phyloP scores from a whole-genome alignment of 2,113 vertebrate species.

The Epinephelus lanceolatus region DNA sequence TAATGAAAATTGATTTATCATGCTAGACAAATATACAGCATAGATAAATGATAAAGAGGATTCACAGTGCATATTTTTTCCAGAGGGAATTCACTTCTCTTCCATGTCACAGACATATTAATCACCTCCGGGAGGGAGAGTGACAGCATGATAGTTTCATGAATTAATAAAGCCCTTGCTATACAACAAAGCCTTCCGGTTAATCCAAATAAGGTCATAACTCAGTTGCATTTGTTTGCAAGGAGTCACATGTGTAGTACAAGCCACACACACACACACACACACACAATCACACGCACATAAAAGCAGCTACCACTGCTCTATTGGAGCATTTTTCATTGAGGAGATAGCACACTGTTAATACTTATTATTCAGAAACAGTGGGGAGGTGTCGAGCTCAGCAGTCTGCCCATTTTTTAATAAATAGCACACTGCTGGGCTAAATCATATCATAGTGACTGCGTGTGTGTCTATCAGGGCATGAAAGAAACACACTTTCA shows the following conservation, averaged over 20 bases:
- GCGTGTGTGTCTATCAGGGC: constrained; percentile 25
- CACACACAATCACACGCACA: constrained; percentile 2
- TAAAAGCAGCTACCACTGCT: not conserved
- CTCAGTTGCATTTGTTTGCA: constrained; percentile 73
- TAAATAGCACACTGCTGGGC: constrained; percentile 72
- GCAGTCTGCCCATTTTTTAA: constrained; percentile 73
- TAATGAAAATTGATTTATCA: constrained; percentile 66
- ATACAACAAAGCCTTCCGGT: constrained; percentile 76
- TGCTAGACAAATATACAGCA: constrained; percentile 55
- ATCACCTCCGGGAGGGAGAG: constrained; percentile 70
- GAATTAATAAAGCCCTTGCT: constrained; percentile 78
- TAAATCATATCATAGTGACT: constrained; percentile 61
- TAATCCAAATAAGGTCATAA: constrained; percentile 78
- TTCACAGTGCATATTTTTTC: constrained; percentile 58
- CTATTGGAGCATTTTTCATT: constrained; percentile 45
- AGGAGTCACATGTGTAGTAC: constrained; percentile 26
- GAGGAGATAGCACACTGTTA: constrained; percentile 58
- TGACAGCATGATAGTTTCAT: constrained; percentile 72
- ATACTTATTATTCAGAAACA: constrained; percentile 77
- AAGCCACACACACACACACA: not conserved
- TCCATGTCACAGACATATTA: constrained; percentile 70
- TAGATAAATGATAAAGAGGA: constrained; percentile 71
- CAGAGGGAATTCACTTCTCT: constrained; percentile 58
- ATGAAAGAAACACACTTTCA: constrained; percentile 20
- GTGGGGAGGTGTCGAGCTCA: constrained; percentile 75